These are phyloP conservation scores for Melieria picta DNA, from an alignment of 2,888 invertebrate species.

Conservation along the genomic window DNA sequence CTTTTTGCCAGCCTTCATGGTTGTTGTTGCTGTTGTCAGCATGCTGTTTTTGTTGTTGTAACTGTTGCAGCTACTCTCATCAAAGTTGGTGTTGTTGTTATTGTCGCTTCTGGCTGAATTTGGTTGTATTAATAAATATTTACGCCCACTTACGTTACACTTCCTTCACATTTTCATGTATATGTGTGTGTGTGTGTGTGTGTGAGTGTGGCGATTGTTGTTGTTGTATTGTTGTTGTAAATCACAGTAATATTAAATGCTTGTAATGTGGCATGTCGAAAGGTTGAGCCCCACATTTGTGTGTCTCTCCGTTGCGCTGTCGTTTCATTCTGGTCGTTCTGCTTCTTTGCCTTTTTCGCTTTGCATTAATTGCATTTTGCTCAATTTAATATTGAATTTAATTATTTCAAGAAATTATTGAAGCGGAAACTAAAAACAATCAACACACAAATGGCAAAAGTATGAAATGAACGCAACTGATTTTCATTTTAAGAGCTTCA, in stretches of 20 bases:
- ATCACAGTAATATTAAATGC: conserved; percentile 14
- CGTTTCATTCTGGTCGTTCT: neutral
- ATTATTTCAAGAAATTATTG: conserved; percentile 50
- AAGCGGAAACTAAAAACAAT: neutral
- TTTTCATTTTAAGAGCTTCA: too few species aligned
- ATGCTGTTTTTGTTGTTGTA: too few species aligned
- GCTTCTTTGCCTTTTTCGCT: conserved; percentile 2
- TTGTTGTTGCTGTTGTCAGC: too few species aligned
- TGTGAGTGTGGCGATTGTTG: neutral
- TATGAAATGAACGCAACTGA: too few species aligned
- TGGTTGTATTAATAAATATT: neutral
- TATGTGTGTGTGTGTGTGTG: neutral
- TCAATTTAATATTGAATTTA: conserved; percentile 61
- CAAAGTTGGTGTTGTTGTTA: too few species aligned
- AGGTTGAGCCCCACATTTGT: neutral
- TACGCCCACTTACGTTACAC: conserved; percentile 2
- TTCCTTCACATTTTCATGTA: neutral
- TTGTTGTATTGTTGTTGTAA: neutral
- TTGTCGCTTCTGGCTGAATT: too few species aligned
- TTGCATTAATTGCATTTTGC: conserved; percentile 60
- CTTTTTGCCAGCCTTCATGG: too few species aligned
- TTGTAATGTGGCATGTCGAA: neutral
- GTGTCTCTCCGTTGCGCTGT: neutral
- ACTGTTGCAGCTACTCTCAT: too few species aligned
- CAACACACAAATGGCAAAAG: too few species aligned